phyloP scores from a whole-genome alignment of 2,113 vertebrate genomes.

The Oreochromis tanganicae region DNA sequence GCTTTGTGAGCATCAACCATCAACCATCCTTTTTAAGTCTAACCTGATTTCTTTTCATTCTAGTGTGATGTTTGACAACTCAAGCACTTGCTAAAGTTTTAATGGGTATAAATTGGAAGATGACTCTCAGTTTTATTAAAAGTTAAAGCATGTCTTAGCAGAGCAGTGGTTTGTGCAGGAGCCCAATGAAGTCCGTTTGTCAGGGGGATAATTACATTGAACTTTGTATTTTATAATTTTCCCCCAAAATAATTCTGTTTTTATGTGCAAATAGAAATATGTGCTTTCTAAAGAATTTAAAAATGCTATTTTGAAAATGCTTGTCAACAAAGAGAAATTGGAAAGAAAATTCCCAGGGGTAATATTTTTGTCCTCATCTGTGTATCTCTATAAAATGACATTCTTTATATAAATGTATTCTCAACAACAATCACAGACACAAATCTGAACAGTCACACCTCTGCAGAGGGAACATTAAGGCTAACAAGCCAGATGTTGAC shows the following conservation, averaged over 20 bases:
- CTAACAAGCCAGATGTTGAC: neutral
- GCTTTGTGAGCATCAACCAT: neutral
- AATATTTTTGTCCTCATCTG: neutral
- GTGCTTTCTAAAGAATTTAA: neutral
- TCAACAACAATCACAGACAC: accelerated
- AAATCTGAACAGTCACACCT: neutral
- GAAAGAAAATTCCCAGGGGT: neutral
- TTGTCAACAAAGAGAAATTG: neutral
- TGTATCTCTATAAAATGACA: neutral
- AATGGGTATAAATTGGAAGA: neutral
- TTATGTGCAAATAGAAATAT: neutral
- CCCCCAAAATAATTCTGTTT: accelerated
- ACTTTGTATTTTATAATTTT: neutral
- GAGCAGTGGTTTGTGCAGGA: accelerated
- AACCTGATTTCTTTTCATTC: neutral
- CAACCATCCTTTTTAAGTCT: neutral
- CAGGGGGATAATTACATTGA: neutral
- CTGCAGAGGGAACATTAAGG: neutral
- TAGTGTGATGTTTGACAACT: neutral
- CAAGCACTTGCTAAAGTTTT: accelerated
- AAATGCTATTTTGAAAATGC: neutral
- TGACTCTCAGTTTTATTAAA: neutral
- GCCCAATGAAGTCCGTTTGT: neutral
- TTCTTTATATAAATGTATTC: neutral
- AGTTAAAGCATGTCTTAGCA: neutral